Evolutionary conservation across 1,140 invertebrate genomes (phyloP).

Genomic region (Anoplophora glabripennis): DNA sequence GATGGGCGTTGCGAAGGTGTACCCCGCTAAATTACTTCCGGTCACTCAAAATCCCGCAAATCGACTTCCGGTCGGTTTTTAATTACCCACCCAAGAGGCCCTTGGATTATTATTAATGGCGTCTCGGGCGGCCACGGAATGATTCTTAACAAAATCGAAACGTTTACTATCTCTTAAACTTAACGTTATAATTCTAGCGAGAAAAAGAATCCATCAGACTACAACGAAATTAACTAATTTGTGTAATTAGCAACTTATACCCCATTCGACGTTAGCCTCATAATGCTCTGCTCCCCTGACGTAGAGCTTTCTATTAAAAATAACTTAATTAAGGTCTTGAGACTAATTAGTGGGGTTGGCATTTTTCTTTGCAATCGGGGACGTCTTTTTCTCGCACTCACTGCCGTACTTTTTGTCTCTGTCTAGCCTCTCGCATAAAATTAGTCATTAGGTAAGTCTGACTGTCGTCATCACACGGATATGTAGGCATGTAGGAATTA

Average conservation of each 20-base stretch:
- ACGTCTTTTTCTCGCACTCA: slow-evolving; percentile 26
- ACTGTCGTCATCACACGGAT: background rate
- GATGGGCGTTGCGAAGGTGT: too few species aligned
- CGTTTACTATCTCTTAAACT: too few species aligned
- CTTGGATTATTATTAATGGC: too few species aligned
- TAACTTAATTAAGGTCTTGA: slow-evolving; percentile 64
- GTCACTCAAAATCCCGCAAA: too few species aligned
- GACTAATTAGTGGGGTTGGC: slow-evolving; percentile 57
- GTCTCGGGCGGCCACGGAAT: too few species aligned
- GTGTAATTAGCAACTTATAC: slow-evolving; percentile 23
- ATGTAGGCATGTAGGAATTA: too few species aligned
- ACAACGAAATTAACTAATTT: background rate
- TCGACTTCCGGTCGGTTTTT: too few species aligned
- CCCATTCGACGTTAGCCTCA: background rate
- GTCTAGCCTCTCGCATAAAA: slow-evolving; percentile 40
- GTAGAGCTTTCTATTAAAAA: slow-evolving; percentile 57
- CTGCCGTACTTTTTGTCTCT: slow-evolving; percentile 17
- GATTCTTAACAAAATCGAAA: too few species aligned
- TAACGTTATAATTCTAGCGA: too few species aligned
- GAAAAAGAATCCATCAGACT: background rate
- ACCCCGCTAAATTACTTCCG: too few species aligned
- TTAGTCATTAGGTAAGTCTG: slow-evolving; percentile 37
- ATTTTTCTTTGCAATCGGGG: slow-evolving; percentile 37
- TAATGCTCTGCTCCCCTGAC: background rate
- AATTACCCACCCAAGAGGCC: too few species aligned